Percentiles rank a stretch among this genome's conserved stretches.
phyloP scores from a whole-genome alignment of 1,140 invertebrate species.

The Platyscapa corneri region DNA sequence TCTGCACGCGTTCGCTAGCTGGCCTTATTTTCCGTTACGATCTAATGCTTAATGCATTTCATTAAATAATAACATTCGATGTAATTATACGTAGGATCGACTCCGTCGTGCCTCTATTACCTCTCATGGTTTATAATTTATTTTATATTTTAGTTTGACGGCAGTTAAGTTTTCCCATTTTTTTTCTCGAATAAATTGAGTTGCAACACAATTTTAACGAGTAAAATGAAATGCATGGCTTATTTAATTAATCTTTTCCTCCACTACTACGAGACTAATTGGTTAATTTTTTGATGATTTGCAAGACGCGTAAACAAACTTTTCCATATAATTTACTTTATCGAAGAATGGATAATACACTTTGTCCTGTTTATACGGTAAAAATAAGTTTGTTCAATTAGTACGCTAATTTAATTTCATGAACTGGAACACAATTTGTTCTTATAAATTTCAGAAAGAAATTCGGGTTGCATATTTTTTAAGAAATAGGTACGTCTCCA shows the following conservation, averaged over 20 bases:
- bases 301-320: too few species aligned
- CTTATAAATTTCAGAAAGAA: too few species aligned
- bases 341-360: too few species aligned
- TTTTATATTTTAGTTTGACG: constrained; percentile 16
- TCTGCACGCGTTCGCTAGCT: constrained; percentile 16
- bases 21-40: constrained; percentile 27
- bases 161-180: neutral
- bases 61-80: constrained; percentile 37
- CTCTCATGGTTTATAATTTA: neutral
- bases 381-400: too few species aligned
- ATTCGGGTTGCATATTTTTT: neutral
- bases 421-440: too few species aligned
- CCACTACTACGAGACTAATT: too few species aligned
- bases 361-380: too few species aligned
- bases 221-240: neutral
- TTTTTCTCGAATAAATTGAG: neutral
- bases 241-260: neutral
- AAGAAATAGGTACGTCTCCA: neutral
- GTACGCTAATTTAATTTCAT: too few species aligned
- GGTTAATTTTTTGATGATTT: too few species aligned
- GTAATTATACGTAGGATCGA: constrained; percentile 7
- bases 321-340: too few species aligned
- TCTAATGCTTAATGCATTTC: constrained; percentile 40
- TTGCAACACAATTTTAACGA: neutral
- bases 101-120: neutral